Evolutionary conservation across 2,113 vertebrate genomes (phyloP), one percentile per base, ranked within the genome.

Genomic region (Pelvicachromis taeniatus): DNA sequence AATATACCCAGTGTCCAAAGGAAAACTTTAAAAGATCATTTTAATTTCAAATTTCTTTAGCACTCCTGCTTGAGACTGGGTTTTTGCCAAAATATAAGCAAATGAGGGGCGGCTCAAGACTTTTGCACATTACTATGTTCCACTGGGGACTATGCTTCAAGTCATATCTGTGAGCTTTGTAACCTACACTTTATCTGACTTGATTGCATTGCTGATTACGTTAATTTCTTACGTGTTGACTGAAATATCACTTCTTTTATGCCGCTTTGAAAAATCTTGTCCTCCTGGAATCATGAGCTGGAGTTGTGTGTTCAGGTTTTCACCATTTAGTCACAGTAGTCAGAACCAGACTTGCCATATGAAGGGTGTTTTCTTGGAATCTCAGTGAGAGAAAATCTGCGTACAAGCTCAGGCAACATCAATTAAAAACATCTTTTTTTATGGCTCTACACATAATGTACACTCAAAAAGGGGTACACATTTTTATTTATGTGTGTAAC

Each of bases 81-180:
- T 38, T 63, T 63, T 63, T 63, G 2, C 19, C 31, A 13, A 63
- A 38, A 63, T 63, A 63, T 63, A 63, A 38, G 19, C 59, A 63
- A 63, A 63, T 63, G 31, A 63, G 33, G 0, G 10, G 59, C 38
- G 59, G 33, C 59, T n/a, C 19, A 13, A 0, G 59, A 63, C 59
- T n/a, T 63, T n/a, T 38, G 59, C 59, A 63, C 59, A 63, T 63
- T 38, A 63, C 59, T 63, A 4, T 63, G 33, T 63, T 63, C 59
- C 61, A 68, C 8, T 70, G 61, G 63, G 21, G 13, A 70, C 38
- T 26, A 17, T 26, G 21, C 21, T 73, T 73, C 0, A 7, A 26
- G 13, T 48, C 23, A 48, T 45, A 48, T 7, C 48, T 73, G 23
- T 7, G 40, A 0, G 42, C 23, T 48, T 73, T 73, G 68, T 73